These are phyloP conservation scores for Drosophila hydei DNA, from an alignment of 1,140 invertebrate species.

Conservation along the genomic window DNA sequence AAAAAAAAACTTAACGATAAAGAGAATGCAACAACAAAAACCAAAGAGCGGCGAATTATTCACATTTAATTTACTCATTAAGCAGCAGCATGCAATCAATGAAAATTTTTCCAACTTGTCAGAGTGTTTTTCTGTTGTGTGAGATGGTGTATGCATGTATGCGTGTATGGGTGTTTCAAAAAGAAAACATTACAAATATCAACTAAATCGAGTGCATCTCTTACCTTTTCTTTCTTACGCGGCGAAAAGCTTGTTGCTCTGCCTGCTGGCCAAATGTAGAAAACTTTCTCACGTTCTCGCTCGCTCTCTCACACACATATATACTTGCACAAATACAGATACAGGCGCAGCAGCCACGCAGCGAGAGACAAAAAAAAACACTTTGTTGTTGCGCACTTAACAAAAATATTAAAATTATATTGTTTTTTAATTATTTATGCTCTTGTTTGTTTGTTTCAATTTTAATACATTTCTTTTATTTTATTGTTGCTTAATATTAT, in stretches of 20 bases:
- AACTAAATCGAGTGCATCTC: constrained; percentile 47
- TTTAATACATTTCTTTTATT: constrained; percentile 4
- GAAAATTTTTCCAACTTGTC: constrained; percentile 6
- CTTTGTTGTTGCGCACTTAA: constrained; percentile 28
- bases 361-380: constrained; percentile 29
- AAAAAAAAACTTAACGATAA: constrained; percentile 20
- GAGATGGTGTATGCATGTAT: constrained; percentile 8
- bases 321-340: constrained; percentile 8
- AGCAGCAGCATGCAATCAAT: constrained; percentile 9
- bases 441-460: constrained; percentile 3
- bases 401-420: constrained; percentile 1
- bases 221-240: constrained; percentile 46
- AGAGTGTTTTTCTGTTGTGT: constrained; percentile 13
- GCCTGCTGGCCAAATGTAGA: constrained; percentile 17
- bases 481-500: not conserved
- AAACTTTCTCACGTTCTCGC: constrained; percentile 16
- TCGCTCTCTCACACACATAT: constrained; percentile 11
- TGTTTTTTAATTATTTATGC: constrained; percentile 8
- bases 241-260: constrained; percentile 39
- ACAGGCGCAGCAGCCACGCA: constrained; percentile 38
- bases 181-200: constrained; percentile 37
- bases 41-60: constrained; percentile 49
- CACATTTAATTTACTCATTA: not conserved
- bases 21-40: constrained; percentile 55
- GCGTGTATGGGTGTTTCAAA: constrained; percentile 36